phyloP scores from a whole-genome alignment of 2,888 invertebrate species.

The Melanargia galathea region DNA sequence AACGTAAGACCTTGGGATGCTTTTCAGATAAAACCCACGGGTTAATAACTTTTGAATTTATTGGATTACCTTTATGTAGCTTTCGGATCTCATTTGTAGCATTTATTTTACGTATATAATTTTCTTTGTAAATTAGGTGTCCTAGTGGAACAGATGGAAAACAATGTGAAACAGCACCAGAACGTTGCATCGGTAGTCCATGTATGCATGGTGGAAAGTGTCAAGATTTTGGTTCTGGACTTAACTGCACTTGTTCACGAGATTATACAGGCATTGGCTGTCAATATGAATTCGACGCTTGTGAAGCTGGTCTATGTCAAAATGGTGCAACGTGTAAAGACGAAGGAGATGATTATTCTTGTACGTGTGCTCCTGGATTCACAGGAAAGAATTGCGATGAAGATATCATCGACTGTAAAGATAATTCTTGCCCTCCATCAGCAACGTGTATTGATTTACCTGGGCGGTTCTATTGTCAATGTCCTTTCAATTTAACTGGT shows the following conservation, averaged over 20 bases:
- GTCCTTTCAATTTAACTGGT: conserved; percentile 98
- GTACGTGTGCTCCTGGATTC: conserved; percentile 91
- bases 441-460: conserved; percentile 96
- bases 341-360: conserved; percentile 91
- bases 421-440: conserved; percentile 96
- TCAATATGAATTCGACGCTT: conserved; percentile 96
- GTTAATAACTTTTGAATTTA: background rate
- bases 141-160: conserved; percentile 98
- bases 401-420: conserved; percentile 95
- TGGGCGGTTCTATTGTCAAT: conserved; percentile 96
- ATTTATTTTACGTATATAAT: conserved; percentile 18
- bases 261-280: conserved; percentile 95
- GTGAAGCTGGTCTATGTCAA: conserved; percentile 93
- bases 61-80: conserved; percentile 5
- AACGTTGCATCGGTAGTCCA: conserved; percentile 95
- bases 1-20: too few species aligned
- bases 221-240: conserved; percentile 96
- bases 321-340: conserved; percentile 97
- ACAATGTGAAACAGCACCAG: conserved; percentile 97
- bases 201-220: conserved; percentile 98
- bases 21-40: too few species aligned
- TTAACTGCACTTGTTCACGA: conserved; percentile 95
- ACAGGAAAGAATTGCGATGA: conserved; percentile 93
- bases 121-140: conserved; percentile 80
- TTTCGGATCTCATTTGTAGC: background rate